Percentiles rank a stretch among this genome's conserved stretches.
These are phyloP conservation scores for Oikopleura vanhoeffeni DNA, from an alignment of 23 tunicate species.

Conservation along the genomic window DNA sequence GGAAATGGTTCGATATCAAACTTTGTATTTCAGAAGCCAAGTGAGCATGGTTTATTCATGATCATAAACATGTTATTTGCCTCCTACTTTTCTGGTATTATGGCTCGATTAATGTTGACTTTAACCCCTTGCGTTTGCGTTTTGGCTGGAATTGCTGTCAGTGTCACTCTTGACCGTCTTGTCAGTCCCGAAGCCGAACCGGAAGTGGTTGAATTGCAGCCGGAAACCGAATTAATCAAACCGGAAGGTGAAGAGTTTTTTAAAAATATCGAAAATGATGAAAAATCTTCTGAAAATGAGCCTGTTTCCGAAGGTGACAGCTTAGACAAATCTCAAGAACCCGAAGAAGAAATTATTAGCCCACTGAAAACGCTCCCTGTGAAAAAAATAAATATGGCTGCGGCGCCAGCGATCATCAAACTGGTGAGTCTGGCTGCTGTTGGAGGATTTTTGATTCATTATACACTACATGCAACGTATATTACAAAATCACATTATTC, in stretches of 20 bases:
- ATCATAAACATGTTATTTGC: conserved; percentile 59
- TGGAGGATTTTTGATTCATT: conserved; percentile 14
- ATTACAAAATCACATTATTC: conserved; percentile 80
- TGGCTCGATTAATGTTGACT: conserved; percentile 23
- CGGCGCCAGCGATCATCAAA: not conserved
- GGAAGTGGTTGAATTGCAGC: too few species aligned
- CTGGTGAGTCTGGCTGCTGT: not conserved
- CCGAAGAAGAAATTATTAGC: not conserved
- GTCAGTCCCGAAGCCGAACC: not conserved
- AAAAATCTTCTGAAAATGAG: not conserved
- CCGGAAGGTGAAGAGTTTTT: not conserved
- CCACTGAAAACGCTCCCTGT: not conserved
- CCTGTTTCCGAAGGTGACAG: not conserved
- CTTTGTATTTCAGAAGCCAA: conserved; percentile 31
- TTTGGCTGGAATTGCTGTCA: conserved; percentile 6
- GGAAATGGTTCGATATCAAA: not conserved
- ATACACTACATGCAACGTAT: conserved; percentile 53
- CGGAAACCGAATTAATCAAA: not conserved
- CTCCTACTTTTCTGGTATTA: conserved; percentile 90
- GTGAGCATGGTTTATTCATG: conserved; percentile 62
- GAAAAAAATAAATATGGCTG: not conserved
- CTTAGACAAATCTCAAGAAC: not conserved
- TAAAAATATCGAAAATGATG: not conserved
- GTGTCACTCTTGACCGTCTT: not conserved
- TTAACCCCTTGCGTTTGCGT: not conserved